Evolutionary conservation across 1,140 invertebrate genomes (phyloP).

Genomic region (Trichomalopsis sarcophagae): DNA sequence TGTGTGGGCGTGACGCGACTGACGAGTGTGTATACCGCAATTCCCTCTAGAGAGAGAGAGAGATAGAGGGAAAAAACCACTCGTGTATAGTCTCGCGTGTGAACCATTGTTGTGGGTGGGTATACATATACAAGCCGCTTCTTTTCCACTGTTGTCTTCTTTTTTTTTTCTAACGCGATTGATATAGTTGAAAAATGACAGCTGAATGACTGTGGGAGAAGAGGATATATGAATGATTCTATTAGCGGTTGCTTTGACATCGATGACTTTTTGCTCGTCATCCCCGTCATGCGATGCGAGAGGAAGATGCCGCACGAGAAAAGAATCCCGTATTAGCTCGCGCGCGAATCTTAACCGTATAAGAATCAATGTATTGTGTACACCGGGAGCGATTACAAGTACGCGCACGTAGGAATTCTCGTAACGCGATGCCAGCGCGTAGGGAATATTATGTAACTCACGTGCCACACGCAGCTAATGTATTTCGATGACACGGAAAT

Average conservation of each 20-base stretch:
- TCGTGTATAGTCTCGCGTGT: not conserved
- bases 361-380: not conserved
- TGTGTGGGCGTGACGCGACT: not conserved
- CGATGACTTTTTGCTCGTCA: not conserved
- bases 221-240: not conserved
- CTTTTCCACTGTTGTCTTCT: not conserved
- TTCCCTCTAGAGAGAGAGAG: not conserved
- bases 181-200: not conserved
- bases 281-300: not conserved
- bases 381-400: constrained; percentile 3
- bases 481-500: constrained; percentile 40
- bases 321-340: not conserved
- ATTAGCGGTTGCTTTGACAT: constrained; percentile 9
- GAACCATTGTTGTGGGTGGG: too few species aligned
- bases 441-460: constrained; percentile 27
- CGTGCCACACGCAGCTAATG: constrained; percentile 6
- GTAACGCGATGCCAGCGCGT: not conserved
- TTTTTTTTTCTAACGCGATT: not conserved
- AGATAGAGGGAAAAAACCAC: not conserved
- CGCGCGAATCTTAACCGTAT: not conserved
- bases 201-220: not conserved
- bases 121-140: not conserved
- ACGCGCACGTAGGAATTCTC: not conserved
- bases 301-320: not conserved
- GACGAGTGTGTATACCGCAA: not conserved